phyloP scores from a whole-genome alignment of 92 coral and sea anemone genomes.

The Epizoanthus fatuus region DNA sequence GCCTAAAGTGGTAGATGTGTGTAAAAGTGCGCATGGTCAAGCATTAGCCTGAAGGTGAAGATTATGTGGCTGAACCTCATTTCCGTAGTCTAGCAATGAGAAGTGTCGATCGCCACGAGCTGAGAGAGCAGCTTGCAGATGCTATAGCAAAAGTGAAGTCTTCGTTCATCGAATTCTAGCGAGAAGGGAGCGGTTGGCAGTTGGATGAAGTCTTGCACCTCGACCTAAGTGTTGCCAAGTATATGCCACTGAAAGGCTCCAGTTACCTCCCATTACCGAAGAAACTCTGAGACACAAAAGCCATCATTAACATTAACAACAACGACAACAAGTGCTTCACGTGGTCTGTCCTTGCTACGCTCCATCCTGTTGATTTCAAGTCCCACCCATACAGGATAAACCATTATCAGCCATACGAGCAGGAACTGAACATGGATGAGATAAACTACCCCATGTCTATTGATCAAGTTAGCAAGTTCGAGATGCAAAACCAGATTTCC shows the following conservation, averaged over 20 bases:
- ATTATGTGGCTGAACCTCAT: slow-evolving; percentile 42
- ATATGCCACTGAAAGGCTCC: slow-evolving; percentile 37
- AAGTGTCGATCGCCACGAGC: slow-evolving; percentile 6
- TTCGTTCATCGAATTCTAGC: background rate
- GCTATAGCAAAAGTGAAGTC: background rate
- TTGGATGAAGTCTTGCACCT: slow-evolving; percentile 52
- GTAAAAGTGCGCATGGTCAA: slow-evolving; percentile 48
- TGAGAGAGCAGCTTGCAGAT: slow-evolving; percentile 24
- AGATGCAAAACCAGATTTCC: slow-evolving; percentile 31
- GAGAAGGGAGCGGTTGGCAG: slow-evolving; percentile 59
- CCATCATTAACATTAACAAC: slow-evolving; percentile 28
- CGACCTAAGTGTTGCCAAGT: background rate
- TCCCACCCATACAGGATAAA: slow-evolving; percentile 21
- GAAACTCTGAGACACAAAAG: slow-evolving; percentile 27
- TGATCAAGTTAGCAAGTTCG: background rate
- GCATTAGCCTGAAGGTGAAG: slow-evolving; percentile 47
- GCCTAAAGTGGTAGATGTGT: slow-evolving; percentile 43
- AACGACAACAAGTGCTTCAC: slow-evolving; percentile 29
- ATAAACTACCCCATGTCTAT: slow-evolving; percentile 25
- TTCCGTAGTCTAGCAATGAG: slow-evolving; percentile 44
- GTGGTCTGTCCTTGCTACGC: slow-evolving; percentile 36
- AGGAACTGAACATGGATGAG: slow-evolving; percentile 37
- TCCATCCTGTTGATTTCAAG: slow-evolving; percentile 4
- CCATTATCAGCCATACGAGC: slow-evolving; percentile 19
- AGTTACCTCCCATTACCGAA: slow-evolving; percentile 40